Base-by-base conservation (phyloP, 2,113 vertebrate species). In the Corynorhinus townsendii region DNA sequence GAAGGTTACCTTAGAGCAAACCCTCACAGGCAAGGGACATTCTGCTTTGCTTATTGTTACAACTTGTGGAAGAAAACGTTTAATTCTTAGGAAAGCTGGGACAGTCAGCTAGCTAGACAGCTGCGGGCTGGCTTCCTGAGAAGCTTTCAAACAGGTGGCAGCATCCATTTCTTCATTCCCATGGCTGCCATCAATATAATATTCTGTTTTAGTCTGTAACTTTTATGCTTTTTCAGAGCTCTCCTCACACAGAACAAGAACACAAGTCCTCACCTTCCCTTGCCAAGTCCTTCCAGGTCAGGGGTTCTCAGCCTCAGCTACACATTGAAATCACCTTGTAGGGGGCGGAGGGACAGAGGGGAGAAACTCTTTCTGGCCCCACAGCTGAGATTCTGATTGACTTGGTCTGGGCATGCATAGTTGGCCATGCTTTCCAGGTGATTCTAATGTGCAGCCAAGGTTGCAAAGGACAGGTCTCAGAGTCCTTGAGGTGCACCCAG, bases 1-100 rank as follows among this genome's bases (percentile, higher is more conserved):
- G 54, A 81, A 83, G 93, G 86, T 97, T 92, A 97, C 80, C 86
- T 89, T 77, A 28, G 84, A 95, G 83, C 91, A 97, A 66, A 89
- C 93, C 79, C 86, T 86, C 76, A 26, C 33, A 80, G 7, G n/a
- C n/a, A 38, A 72, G 43, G 96, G 96, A 97, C 38, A 97, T 97
- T 97, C 88, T 92, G 91, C 68, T 81, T 90, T 56, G 89, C 75
- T 76, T 96, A n/a, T 75, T 86, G 73, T 87, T 68, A 62, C 40
- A 45, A 7, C 73, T 93, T n/a, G 17, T 47, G 12, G n/a, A 52
- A 49, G 45, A 54, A 91, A 90, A 64, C n/a, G 66, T n/a, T 47
- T 14, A 59, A 35, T 56, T 59, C 52, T 95, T 88, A 28, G 3
- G 82, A 71, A 24, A 7, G 35, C 16, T 38, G 35, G 62, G 66